phyloP scores from a whole-genome alignment of 2,888 invertebrate species.

The Scaptomyza caliginosa region DNA sequence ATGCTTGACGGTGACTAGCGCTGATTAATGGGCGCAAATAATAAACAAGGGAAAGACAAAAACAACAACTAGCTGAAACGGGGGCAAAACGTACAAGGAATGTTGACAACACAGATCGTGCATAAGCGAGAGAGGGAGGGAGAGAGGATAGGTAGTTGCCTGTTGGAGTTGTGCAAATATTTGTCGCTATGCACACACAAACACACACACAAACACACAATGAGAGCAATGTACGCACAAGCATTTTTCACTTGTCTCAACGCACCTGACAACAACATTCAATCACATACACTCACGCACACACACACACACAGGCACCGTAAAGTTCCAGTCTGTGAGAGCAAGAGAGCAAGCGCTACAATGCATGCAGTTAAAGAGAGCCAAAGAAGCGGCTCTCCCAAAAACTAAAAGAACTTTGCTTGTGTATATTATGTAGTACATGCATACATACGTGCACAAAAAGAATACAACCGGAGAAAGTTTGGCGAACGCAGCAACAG shows the following conservation, averaged over 20 bases:
- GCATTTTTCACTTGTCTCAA: slow-evolving; percentile 74
- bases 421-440: slow-evolving; percentile 7
- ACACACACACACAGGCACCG: background rate
- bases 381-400: slow-evolving; percentile 4
- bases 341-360: slow-evolving; percentile 46
- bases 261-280: slow-evolving; percentile 63
- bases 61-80: slow-evolving; percentile 26
- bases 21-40: slow-evolving; percentile 72
- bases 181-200: slow-evolving; percentile 50
- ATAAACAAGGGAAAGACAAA: slow-evolving; percentile 53
- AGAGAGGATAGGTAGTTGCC: background rate
- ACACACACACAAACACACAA: slow-evolving; percentile 29
- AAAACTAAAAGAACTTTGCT: slow-evolving; percentile 2
- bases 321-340: slow-evolving; percentile 46
- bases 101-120: slow-evolving; percentile 22
- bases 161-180: slow-evolving; percentile 65
- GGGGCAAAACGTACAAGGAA: slow-evolving; percentile 42
- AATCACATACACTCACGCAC: slow-evolving; percentile 1
- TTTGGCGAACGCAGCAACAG: slow-evolving; percentile 39
- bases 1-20: slow-evolving; percentile 58
- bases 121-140: background rate
- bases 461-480: slow-evolving; percentile 65
- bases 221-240: slow-evolving; percentile 76
- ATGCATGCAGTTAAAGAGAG: slow-evolving; percentile 50
- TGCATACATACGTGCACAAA: slow-evolving; percentile 51